Evolutionary conservation across 2,888 invertebrate genomes (phyloP), one percentile per base, ranked within the genome.

Genomic region (Volucella inanis): DNA sequence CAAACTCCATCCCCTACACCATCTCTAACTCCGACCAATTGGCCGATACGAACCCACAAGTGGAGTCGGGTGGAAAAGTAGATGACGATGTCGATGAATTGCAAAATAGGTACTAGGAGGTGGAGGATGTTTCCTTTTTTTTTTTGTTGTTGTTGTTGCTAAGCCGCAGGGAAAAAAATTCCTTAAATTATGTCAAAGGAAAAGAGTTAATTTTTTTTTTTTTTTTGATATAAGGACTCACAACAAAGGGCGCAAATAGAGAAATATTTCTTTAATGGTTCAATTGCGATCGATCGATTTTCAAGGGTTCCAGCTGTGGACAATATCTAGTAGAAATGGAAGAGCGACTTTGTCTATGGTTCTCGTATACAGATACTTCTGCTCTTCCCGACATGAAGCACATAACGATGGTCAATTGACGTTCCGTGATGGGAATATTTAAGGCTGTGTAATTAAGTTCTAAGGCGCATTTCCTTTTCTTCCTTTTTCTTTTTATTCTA

Each of bases 41-140:
- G 85, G 85, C 81, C 85, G 77, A 31, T 31, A 81, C 72, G 85
- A 85, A 85, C 71, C 85, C 72, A 43, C 85, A 81, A 85, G 72
- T 31, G 6, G 31, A 31, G 4, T 31, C 31, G 31, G 31, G 31
- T 31, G 31, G 31, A 31, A 31, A 31, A 31, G 31, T 31, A 31
- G 31, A 31, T 31, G 31, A 31, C 6, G 31, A 77, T 77, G 67
- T 71, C 65, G 61, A 72, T 85, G 81, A 85, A 76, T 85, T 81
- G 76, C 79, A 79, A 84, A 80, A 75, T 75, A 75, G 76, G 80
- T 80, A 6, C 31, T 61, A 57, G 11, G 43, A n/a, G 52, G 49
- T 57, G 68, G 68, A 39, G 59, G 43, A 59, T 55, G 47, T 31
- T 22, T 2, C 22, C 43, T 12, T 18, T 43, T 45, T 4, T 22